These are phyloP conservation scores for Gobio gobio DNA, from an alignment of 2,113 vertebrate genomes.

Conservation along the genomic window DNA sequence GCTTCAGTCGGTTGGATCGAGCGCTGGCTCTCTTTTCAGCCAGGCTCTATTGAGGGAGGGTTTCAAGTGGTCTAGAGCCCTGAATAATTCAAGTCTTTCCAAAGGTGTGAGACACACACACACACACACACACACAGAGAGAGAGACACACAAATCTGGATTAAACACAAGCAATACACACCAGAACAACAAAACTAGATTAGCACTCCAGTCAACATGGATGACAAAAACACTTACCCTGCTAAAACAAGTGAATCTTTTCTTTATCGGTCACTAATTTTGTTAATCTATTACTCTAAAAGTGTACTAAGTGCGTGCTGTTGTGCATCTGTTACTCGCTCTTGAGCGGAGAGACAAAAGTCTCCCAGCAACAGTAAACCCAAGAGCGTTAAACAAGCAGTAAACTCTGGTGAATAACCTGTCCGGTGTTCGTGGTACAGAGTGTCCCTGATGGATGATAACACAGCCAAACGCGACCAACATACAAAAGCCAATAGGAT, in stretches of 20 bases:
- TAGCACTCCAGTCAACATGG: background rate
- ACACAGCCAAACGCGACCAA: background rate
- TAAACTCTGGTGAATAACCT: background rate
- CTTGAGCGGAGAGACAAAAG: background rate
- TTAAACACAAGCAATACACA: background rate
- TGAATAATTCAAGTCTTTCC: slow-evolving; percentile 55
- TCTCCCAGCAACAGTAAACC: background rate
- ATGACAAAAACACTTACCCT: background rate
- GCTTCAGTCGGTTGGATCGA: slow-evolving; percentile 41
- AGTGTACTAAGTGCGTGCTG: background rate
- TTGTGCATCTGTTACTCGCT: background rate
- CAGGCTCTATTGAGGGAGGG: slow-evolving; percentile 19
- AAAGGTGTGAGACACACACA: slow-evolving; percentile 33
- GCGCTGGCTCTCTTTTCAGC: slow-evolving; percentile 45
- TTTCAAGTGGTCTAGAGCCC: slow-evolving; percentile 43
- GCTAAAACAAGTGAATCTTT: background rate
- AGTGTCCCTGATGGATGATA: background rate
- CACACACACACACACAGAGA: background rate
- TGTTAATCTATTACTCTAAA: slow-evolving; percentile 1
- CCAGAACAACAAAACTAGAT: background rate
- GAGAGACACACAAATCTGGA: background rate
- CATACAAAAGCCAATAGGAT: background rate
- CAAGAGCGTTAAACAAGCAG: background rate
- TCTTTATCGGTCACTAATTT: background rate
- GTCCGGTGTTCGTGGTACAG: background rate